These are phyloP conservation scores for Empidonax traillii DNA, from an alignment of 2,113 vertebrate genomes.

Conservation along the genomic window DNA sequence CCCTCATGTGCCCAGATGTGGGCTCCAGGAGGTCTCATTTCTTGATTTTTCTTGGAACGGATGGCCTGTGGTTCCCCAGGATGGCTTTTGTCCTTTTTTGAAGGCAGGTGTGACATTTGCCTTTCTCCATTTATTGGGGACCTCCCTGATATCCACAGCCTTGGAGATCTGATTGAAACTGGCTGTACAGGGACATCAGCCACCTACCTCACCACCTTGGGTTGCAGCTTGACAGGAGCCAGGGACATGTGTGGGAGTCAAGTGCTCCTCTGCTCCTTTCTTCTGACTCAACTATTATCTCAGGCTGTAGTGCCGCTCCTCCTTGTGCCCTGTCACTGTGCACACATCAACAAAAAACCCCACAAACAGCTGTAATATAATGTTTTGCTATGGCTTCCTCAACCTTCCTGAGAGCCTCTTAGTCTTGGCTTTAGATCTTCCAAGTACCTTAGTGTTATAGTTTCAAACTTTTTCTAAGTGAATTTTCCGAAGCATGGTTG, in stretches of 20 bases:
- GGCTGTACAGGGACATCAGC: background rate
- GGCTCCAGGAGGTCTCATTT: background rate
- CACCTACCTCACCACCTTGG: background rate
- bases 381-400: background rate
- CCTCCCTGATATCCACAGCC: background rate
- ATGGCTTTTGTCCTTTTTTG: background rate
- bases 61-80: rapidly evolving
- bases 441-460: background rate
- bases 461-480: no score
- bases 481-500: no score
- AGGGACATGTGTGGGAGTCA: rapidly evolving
- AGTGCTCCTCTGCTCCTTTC: background rate
- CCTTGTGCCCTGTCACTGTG: no score
- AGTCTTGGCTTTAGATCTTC: background rate
- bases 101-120: background rate
- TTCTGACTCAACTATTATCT: background rate
- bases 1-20: background rate
- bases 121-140: background rate
- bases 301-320: background rate
- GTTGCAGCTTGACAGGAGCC: background rate
- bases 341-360: background rate
- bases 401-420: background rate
- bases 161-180: background rate
- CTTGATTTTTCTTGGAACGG: background rate
- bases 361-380: background rate